Conservation (phyloP, 1,140 invertebrate species). For the Lethrus apterus region DNA sequence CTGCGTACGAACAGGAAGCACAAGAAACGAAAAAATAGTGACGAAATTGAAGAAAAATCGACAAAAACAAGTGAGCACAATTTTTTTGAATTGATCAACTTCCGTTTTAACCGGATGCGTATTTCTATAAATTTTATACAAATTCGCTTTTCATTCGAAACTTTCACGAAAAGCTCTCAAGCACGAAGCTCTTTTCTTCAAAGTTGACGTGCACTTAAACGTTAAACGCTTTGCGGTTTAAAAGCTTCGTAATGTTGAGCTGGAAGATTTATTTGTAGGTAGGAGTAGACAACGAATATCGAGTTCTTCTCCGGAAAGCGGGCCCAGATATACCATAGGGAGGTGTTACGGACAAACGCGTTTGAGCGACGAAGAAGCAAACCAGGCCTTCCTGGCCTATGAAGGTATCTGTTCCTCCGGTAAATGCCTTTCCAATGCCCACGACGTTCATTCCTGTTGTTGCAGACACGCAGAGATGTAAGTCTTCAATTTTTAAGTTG, state of each 20-base stretch:
- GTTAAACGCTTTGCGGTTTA: no score
- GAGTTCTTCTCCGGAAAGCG: conserved; percentile 12
- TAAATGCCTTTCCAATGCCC: not conserved
- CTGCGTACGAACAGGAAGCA: conserved; percentile 15
- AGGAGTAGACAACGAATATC: conserved; percentile 13
- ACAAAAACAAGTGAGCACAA: conserved; percentile 12
- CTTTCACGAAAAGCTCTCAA: not conserved
- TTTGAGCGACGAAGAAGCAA: conserved; percentile 12
- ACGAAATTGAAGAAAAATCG: conserved; percentile 11
- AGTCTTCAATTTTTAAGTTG: conserved; percentile 2
- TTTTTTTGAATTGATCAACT: no score
- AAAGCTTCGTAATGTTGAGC: no score
- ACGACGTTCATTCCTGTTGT: conserved; percentile 8
- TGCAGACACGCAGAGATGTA: conserved; percentile 13
- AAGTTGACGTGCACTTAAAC: no score
- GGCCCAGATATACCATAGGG: conserved; percentile 1
- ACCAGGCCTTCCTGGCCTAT: conserved; percentile 5
- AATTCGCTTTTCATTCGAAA: not conserved
- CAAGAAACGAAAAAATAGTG: conserved; percentile 10
- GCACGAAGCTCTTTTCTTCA: not conserved
- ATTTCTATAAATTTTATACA: conserved; percentile 6
- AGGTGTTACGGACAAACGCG: conserved; percentile 6
- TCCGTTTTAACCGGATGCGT: no score
- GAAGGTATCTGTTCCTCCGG: conserved; percentile 5
- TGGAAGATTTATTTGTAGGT: conserved; percentile 11